Percentiles rank a stretch among this genome's conserved stretches.
These are phyloP conservation scores for Flabesymbios commensalis DNA, from an alignment of 2,888 invertebrate genomes.

Conservation along the genomic window DNA sequence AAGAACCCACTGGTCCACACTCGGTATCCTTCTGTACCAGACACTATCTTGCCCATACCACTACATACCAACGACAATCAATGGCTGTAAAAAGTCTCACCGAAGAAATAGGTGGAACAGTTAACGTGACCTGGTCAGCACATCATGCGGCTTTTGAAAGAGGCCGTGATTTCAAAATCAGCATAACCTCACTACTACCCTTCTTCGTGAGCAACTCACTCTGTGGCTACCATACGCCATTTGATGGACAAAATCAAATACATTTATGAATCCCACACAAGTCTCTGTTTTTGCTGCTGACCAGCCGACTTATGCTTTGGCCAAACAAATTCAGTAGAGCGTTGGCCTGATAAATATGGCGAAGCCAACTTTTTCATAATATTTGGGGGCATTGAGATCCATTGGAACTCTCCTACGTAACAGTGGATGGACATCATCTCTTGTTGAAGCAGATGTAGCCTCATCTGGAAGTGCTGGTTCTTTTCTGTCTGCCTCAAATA, in stretches of 20 bases:
- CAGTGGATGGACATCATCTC: constrained; percentile 37
- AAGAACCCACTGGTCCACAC: no score
- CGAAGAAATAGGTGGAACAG: constrained; percentile 1
- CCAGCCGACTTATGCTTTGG: constrained; percentile 42
- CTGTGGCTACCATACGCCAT: constrained; percentile 25
- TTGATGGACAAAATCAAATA: constrained; percentile 15
- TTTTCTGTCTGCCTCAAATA: constrained; percentile 32
- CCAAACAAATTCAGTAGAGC: constrained; percentile 48
- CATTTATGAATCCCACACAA: constrained; percentile 40
- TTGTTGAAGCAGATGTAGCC: constrained; percentile 34
- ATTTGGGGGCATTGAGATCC: constrained; percentile 42
- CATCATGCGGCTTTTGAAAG: constrained; percentile 14
- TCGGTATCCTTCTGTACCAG: neutral
- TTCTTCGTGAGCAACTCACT: no score
- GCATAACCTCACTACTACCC: constrained; percentile 19
- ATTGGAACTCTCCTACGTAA: constrained; percentile 38
- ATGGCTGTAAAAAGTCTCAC: constrained; percentile 15
- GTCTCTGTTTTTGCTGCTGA: constrained; percentile 41
- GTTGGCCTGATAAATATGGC: constrained; percentile 41
- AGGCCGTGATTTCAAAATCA: neutral
- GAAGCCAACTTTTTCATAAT: constrained; percentile 42
- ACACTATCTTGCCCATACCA: neutral
- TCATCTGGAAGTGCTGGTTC: constrained; percentile 38
- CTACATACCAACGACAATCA: constrained; percentile 15
- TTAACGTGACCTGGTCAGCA: constrained; percentile 16